Percentiles rank a stretch among this genome's conserved stretches.
phyloP scores from a whole-genome alignment of 2,797 vertebrate genomes.

The Amazona finschi region DNA sequence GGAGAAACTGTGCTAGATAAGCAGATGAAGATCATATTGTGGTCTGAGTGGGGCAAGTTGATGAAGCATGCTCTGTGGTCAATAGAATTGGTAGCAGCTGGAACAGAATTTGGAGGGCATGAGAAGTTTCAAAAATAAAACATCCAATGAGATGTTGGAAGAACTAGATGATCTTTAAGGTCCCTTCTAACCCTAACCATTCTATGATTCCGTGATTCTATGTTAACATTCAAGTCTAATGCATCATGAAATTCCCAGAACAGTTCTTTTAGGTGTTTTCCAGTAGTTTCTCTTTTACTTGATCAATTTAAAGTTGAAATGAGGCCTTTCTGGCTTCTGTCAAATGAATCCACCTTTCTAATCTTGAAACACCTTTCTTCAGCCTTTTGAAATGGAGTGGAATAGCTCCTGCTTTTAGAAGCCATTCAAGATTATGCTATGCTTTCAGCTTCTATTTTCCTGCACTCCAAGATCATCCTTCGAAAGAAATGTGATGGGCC shows the following conservation, averaged over 20 bases:
- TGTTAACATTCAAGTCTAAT: background rate
- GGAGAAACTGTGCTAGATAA: background rate
- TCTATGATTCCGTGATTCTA: background rate
- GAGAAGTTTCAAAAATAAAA: background rate
- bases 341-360: background rate
- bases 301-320: background rate
- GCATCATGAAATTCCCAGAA: background rate
- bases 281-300: background rate
- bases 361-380: background rate
- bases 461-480: background rate
- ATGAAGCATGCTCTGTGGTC: background rate
- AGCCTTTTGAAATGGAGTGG: background rate
- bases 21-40: background rate
- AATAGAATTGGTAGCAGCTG: background rate
- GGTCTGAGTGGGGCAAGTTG: background rate
- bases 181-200: background rate
- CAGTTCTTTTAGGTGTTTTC: background rate
- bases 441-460: background rate
- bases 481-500: background rate
- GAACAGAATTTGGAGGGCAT: background rate
- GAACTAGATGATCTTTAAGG: background rate
- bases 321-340: background rate
- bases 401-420: background rate
- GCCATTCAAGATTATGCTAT: background rate
- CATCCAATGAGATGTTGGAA: background rate